phyloP scores from a whole-genome alignment of 2,888 invertebrate species.

The Nomada lathburiana region DNA sequence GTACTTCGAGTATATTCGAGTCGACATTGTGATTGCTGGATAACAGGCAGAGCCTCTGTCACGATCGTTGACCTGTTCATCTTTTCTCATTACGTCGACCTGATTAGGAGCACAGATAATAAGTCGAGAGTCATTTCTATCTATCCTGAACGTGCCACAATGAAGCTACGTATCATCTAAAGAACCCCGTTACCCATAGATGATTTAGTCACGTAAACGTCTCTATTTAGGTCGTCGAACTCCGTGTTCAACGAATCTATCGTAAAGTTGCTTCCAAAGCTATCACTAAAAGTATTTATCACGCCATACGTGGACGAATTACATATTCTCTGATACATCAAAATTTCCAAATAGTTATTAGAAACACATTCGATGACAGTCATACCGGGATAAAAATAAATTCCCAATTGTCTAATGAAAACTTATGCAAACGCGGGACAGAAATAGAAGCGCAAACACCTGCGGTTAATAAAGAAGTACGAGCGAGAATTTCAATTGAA shows the following conservation, averaged over 20 bases:
- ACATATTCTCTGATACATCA: too few relatives aligned
- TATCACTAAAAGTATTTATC: too few relatives aligned
- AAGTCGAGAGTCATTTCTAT: not conserved
- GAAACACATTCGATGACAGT: not conserved
- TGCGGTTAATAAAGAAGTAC: not conserved
- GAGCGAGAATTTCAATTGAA: conserved; percentile 29
- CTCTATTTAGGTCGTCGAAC: too few relatives aligned
- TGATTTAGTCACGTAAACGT: conserved; percentile 12
- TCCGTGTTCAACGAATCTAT: too few relatives aligned
- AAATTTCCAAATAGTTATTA: too few relatives aligned
- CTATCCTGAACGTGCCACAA: not conserved
- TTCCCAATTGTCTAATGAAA: not conserved
- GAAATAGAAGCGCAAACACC: not conserved
- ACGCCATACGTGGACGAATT: too few relatives aligned
- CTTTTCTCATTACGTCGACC: conserved; percentile 6
- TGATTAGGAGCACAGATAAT: conserved; percentile 32
- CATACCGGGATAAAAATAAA: not conserved
- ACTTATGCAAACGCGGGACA: not conserved
- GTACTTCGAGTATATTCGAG: not conserved
- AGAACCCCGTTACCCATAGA: not conserved
- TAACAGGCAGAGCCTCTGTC: not conserved
- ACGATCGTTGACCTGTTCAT: conserved; percentile 21
- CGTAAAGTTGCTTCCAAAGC: too few relatives aligned
- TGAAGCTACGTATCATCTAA: conserved; percentile 20
- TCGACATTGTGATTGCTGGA: conserved; percentile 21